Conservation (phyloP, 2,888 invertebrate genomes). For the Spodoptera littoralis region DNA sequence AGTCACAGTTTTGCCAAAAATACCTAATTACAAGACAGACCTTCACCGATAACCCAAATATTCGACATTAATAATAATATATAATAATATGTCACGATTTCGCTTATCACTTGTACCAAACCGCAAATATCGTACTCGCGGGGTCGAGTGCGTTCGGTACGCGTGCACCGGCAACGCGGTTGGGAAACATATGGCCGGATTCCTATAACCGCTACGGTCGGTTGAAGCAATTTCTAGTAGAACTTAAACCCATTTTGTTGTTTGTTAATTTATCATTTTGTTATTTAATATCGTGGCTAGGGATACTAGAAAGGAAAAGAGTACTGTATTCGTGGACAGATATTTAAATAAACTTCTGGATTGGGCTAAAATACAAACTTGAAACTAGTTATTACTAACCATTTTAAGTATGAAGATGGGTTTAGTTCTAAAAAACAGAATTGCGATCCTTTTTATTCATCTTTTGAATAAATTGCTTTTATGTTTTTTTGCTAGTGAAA, state of each 20-base stretch:
- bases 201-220: constrained; percentile 5
- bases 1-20: constrained; percentile 3
- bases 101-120: constrained; percentile 46
- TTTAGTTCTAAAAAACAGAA: no score
- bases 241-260: constrained; percentile 6
- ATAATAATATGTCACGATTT: constrained; percentile 9
- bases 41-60: constrained; percentile 12
- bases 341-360: no score
- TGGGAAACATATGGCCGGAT: constrained; percentile 19
- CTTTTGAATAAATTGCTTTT: no score
- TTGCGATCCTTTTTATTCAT: no score
- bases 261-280: constrained; percentile 15
- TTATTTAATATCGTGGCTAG: neutral
- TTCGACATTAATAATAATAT: neutral
- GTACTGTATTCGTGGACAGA: no score
- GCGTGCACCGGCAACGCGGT: constrained; percentile 37
- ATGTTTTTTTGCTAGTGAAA: no score
- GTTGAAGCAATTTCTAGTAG: constrained; percentile 11
- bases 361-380: no score
- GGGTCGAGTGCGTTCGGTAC: constrained; percentile 54
- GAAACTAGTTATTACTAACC: no score
- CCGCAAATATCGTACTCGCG: constrained; percentile 20
- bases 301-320: no score
- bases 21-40: neutral
- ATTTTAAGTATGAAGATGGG: no score